These are phyloP conservation scores for Deroplatys truncata DNA, from an alignment of 2,888 invertebrate species.

Conservation along the genomic window DNA sequence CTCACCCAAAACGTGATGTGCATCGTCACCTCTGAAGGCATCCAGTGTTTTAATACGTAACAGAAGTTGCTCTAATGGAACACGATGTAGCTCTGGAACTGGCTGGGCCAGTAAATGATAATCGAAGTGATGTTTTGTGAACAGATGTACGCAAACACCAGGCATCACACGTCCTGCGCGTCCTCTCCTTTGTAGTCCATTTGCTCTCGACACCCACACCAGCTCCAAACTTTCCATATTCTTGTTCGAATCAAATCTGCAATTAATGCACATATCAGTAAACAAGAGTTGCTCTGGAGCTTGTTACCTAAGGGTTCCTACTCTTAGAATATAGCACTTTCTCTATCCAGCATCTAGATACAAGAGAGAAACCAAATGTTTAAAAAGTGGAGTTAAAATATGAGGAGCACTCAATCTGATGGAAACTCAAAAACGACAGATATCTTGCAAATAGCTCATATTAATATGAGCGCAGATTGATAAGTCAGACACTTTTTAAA, in stretches of 20 bases:
- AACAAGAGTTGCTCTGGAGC: neutral
- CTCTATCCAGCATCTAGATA: no score
- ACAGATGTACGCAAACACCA: constrained; percentile 83
- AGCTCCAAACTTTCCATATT: constrained; percentile 85
- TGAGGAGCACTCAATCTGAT: no score
- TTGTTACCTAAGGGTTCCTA: neutral
- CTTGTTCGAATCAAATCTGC: constrained; percentile 70
- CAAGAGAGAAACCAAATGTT: no score
- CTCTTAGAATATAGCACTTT: neutral
- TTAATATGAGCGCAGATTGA: no score
- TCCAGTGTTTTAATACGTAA: constrained; percentile 70
- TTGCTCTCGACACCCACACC: constrained; percentile 87
- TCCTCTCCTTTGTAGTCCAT: constrained; percentile 84
- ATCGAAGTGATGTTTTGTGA: constrained; percentile 60
- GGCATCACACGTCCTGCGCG: constrained; percentile 87
- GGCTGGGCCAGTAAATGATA: constrained; percentile 68
- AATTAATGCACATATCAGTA: no score
- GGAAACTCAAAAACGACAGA: no score
- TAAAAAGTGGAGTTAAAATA: no score
- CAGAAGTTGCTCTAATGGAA: constrained; percentile 79
- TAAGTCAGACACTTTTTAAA: no score
- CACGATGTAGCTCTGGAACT: constrained; percentile 83
- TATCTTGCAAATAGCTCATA: no score
- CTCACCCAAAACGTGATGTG: constrained; percentile 53
- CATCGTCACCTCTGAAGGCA: constrained; percentile 46